Conservation (phyloP, 2,113 vertebrate genomes). For the Pseudopodoces humilis region DNA sequence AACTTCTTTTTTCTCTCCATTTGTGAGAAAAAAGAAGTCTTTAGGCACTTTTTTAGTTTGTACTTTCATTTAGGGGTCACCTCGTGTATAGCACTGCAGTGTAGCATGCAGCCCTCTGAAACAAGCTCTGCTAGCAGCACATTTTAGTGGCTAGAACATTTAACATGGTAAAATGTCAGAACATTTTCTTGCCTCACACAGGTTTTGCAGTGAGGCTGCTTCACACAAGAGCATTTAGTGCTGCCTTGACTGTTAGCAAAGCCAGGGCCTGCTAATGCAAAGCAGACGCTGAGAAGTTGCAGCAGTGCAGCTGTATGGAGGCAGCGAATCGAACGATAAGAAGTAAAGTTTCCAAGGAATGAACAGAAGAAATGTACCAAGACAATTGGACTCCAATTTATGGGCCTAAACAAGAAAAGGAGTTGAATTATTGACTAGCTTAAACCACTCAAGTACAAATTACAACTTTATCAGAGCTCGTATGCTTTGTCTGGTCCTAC, state of each 20-base stretch:
- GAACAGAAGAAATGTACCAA: neutral
- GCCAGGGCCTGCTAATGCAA: neutral
- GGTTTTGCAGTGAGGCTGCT: neutral
- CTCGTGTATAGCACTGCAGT: neutral
- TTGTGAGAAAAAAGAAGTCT: too few relatives aligned
- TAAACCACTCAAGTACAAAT: neutral
- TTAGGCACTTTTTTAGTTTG: neutral
- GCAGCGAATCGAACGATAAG: neutral
- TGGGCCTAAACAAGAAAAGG: neutral
- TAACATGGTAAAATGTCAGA: neutral
- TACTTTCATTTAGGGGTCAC: neutral
- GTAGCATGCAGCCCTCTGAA: neutral
- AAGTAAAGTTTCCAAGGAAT: neutral
- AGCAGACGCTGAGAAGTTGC: neutral
- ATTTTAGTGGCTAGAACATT: neutral
- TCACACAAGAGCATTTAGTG: neutral
- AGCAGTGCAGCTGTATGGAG: neutral
- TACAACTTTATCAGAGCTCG: neutral
- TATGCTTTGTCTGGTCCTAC: neutral
- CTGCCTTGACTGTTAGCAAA: neutral
- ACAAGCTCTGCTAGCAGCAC: neutral
- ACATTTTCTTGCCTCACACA: neutral
- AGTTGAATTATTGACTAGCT: neutral
- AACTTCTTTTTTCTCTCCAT: neutral
- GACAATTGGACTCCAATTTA: neutral